Base-by-base conservation (phyloP, 1,140 invertebrate genomes). In the Matsumurasca onukii region DNA sequence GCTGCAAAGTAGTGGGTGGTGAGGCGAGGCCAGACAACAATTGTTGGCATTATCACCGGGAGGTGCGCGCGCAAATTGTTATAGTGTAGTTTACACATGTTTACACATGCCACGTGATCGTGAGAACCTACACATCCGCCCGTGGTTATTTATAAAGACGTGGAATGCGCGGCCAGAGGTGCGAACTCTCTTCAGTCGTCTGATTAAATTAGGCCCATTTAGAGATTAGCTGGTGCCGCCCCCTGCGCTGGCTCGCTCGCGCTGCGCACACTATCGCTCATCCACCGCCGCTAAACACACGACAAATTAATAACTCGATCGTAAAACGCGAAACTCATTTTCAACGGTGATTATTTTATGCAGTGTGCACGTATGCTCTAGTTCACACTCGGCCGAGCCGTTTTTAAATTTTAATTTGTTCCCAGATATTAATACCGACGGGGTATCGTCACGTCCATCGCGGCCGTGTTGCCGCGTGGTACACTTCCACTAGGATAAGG, bases 181-280 rank as follows among this genome's bases (percentile, higher is more conserved):
- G 55, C 55, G 55, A 59, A 59, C 55, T 59, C 49, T 12, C 55
- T 27, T 13, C 5, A 39, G 34, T 27, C 55, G 25, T 13, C 55
- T 59, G 55, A 59, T 59, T 59, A 59, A 59, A 59, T 59, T 59
- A 59, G 55, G 55, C 55, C 55, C 55, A 59, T 59, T 59, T 59
- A 59, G 55, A 59, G 55, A 59, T 59, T 59, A 59, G 49, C 55
- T 2, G 25, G 9, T 13, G 55, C 55, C 55, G 15, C 55, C 15
- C 25, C 55, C 55, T 3, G 13, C 49, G n/a, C 39, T n/a, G 9
- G n/a, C 39, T 45, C 39, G 9, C 22, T 5, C 55, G 25, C 5
- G 34, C 34, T 9, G 5, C 34, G 34, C 34, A 5, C 34, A 39
- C 17, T 17, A 17, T 17, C 5, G 34, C 5, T 17, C 34, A 17